Percentiles rank a stretch among this genome's conserved stretches.
phyloP scores from a whole-genome alignment of 1,140 invertebrate genomes.

The Diachasma alloeum region DNA sequence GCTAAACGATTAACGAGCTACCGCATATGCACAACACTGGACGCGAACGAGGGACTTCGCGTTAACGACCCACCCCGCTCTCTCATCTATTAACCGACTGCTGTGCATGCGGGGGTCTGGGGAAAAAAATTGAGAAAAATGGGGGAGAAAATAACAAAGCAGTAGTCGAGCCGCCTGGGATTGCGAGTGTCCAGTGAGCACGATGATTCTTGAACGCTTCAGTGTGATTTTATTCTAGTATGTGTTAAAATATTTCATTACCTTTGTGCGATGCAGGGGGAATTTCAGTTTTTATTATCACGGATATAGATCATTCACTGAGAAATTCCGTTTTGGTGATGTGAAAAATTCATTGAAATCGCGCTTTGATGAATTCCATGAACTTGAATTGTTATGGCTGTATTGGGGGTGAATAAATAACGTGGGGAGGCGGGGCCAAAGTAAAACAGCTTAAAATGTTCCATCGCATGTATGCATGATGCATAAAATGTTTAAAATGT shows the following conservation, averaged over 20 bases:
- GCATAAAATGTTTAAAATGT: too few species aligned
- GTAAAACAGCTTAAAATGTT: too few species aligned
- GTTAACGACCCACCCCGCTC: conserved; percentile 1
- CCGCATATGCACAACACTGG: conserved; percentile 2
- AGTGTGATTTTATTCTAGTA: not conserved
- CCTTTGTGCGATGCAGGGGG: too few species aligned
- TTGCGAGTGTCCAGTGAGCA: not conserved
- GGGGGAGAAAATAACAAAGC: not conserved
- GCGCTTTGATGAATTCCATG: too few species aligned
- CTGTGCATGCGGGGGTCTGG: not conserved
- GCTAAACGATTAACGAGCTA: conserved; percentile 24
- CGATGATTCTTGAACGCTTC: not conserved
- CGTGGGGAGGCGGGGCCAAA: too few species aligned
- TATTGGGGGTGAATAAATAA: too few species aligned
- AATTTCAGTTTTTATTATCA: not conserved
- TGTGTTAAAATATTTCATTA: too few species aligned
- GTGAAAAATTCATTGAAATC: too few species aligned
- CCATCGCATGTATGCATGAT: too few species aligned
- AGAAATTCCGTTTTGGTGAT: too few species aligned
- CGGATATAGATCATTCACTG: too few species aligned
- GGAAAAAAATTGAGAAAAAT: not conserved
- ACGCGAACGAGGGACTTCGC: conserved; percentile 1
- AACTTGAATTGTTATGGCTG: too few species aligned
- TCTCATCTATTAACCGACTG: not conserved
- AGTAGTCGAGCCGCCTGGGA: not conserved